Evolutionary conservation across 2,797 vertebrate species (phyloP).

Genomic region (Clarias laeviceps): DNA sequence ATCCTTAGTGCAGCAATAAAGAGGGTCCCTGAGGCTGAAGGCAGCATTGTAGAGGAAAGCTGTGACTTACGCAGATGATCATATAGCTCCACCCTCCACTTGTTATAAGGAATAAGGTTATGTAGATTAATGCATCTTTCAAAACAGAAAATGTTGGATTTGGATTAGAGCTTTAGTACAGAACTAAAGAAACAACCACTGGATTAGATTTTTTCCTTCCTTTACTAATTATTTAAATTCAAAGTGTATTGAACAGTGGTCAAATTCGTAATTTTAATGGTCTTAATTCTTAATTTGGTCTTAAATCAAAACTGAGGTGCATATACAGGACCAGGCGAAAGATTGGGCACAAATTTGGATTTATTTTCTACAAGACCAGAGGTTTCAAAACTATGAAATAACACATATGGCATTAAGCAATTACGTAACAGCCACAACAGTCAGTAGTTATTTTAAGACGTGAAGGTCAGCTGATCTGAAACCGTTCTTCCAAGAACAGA

Average conservation of each 20-base stretch:
- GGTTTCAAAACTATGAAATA: too few species aligned
- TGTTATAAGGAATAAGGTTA: background rate
- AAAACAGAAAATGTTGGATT: background rate
- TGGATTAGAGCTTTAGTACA: background rate
- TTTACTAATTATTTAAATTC: background rate
- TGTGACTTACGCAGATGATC: background rate
- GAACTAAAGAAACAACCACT: background rate
- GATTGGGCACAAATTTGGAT: too few species aligned
- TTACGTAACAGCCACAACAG: too few species aligned
- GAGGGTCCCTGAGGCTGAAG: background rate
- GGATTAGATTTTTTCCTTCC: background rate
- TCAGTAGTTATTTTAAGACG: too few species aligned
- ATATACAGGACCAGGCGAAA: too few species aligned
- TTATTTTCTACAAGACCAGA: too few species aligned
- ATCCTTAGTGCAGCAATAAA: background rate
- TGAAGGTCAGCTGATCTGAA: too few species aligned
- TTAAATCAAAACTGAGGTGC: too few species aligned
- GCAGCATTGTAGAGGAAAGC: background rate
- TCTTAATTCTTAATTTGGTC: too few species aligned
- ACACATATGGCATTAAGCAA: too few species aligned
- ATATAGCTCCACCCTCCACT: background rate
- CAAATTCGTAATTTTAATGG: too few species aligned
- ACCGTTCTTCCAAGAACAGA: too few species aligned
- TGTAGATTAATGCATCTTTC: background rate
- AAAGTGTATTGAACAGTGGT: background rate